phyloP scores from a whole-genome alignment of 2,797 vertebrate genomes.

The Lateolabrax maculatus region DNA sequence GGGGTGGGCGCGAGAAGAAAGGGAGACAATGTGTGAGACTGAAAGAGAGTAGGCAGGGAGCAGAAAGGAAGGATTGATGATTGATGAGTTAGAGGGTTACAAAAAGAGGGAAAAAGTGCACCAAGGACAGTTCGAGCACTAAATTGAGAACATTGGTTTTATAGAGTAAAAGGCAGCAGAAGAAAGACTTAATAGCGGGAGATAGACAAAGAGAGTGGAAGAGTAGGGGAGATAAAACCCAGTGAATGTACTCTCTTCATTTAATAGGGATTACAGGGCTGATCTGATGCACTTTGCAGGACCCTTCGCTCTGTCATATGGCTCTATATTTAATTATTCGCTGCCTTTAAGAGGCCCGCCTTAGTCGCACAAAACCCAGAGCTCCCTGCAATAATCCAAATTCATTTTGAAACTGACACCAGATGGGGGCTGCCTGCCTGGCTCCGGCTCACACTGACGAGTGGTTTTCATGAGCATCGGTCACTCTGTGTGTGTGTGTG shows the following conservation, averaged over 20 bases:
- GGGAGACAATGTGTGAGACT: conserved; percentile 34
- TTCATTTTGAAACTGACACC: conserved; percentile 84
- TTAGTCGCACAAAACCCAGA: conserved; percentile 58
- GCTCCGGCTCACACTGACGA: conserved; percentile 41
- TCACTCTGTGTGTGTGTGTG: conserved; percentile 33
- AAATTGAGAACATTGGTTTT: conserved; percentile 67
- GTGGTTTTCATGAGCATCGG: conserved; percentile 41
- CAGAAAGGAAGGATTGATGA: conserved; percentile 52
- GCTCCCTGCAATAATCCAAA: conserved; percentile 80
- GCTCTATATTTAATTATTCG: conserved; percentile 82
- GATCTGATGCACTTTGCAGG: conserved; percentile 80
- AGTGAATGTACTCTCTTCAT: conserved; percentile 73
- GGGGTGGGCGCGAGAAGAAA: neutral
- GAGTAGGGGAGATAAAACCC: conserved; percentile 70
- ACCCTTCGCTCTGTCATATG: conserved; percentile 74
- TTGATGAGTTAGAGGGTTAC: conserved; percentile 38
- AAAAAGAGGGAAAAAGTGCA: conserved; percentile 31
- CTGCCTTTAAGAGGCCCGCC: conserved; percentile 69
- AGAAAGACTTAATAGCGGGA: conserved; percentile 65
- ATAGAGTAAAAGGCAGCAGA: conserved; percentile 65
- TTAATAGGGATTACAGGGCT: conserved; percentile 80
- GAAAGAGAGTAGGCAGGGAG: conserved; percentile 36
- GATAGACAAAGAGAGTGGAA: conserved; percentile 64
- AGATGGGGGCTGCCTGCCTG: conserved; percentile 76
- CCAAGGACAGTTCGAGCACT: conserved; percentile 50